Evolutionary conservation across 92 coral and sea anemone species (phyloP).

Genomic region (Porites rus): DNA sequence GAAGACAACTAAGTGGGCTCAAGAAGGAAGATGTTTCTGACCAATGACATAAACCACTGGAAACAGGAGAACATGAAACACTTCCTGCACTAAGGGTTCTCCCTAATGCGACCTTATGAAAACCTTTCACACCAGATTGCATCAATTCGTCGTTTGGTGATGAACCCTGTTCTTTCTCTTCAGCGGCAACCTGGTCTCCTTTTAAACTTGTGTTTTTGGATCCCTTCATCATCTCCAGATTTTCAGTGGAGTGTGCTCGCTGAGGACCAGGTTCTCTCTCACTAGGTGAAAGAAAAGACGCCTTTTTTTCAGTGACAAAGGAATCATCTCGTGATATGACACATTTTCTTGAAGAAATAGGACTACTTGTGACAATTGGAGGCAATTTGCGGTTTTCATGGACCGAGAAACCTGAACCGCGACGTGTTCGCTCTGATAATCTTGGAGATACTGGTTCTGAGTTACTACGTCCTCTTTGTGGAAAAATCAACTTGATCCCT

Average conservation of each 20-base stretch:
- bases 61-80: neutral
- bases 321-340: neutral
- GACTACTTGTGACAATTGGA: constrained; percentile 2
- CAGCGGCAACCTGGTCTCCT: neutral
- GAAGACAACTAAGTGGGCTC: neutral
- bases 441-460: neutral
- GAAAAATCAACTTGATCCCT: constrained; percentile 1
- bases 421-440: neutral
- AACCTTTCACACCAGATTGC: neutral
- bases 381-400: neutral
- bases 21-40: neutral
- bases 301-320: neutral
- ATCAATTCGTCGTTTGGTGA: neutral
- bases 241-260: constrained; percentile 4
- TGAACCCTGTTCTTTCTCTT: neutral
- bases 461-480: neutral
- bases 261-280: neutral
- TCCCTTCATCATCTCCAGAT: neutral
- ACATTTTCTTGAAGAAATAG: neutral
- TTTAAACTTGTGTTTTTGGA: too few relatives aligned
- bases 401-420: constrained; percentile 1
- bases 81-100: neutral
- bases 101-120: neutral
- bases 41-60: neutral
- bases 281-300: constrained; percentile 7